Percentiles rank a stretch among this genome's conserved stretches.
These are phyloP conservation scores for Apantesis nais DNA, from an alignment of 2,888 invertebrate species.

Conservation along the genomic window DNA sequence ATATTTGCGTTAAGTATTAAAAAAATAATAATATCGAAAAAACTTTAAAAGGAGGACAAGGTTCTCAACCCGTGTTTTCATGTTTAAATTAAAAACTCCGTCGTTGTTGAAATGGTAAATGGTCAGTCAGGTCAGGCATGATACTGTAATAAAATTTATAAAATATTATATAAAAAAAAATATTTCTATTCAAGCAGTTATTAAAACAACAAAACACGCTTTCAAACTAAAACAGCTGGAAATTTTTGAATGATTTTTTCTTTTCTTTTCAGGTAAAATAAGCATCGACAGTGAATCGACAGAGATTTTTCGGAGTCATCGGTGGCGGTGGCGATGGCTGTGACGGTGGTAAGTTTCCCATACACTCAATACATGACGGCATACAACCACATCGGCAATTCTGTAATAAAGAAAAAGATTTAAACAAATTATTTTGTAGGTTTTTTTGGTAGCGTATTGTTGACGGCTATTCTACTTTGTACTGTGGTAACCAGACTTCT, in stretches of 20 bases:
- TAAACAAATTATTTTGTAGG: not conserved
- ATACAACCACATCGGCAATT: conserved; percentile 47
- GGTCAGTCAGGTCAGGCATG: no score
- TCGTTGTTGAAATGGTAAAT: no score
- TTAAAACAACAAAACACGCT: not conserved
- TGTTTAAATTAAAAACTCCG: no score
- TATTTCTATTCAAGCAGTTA: not conserved
- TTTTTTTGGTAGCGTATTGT: not conserved
- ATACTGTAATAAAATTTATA: no score
- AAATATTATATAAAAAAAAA: no score
- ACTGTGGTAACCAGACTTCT: no score
- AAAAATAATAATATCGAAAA: no score
- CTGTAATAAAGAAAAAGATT: conserved; percentile 40
- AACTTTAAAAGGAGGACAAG: no score
- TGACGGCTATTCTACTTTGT: no score
- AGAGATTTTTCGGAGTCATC: conserved; percentile 54
- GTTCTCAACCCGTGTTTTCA: no score
- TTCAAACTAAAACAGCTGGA: not conserved
- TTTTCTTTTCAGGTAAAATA: conserved; percentile 57
- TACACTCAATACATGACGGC: conserved; percentile 11
- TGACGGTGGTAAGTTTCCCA: not conserved
- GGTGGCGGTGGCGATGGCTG: not conserved
- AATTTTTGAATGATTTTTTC: not conserved
- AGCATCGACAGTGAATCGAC: conserved; percentile 72
- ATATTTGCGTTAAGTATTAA: no score